Evolutionary conservation across 2,797 vertebrate species (phyloP).

Genomic region (Pantherophis vulpinus): DNA sequence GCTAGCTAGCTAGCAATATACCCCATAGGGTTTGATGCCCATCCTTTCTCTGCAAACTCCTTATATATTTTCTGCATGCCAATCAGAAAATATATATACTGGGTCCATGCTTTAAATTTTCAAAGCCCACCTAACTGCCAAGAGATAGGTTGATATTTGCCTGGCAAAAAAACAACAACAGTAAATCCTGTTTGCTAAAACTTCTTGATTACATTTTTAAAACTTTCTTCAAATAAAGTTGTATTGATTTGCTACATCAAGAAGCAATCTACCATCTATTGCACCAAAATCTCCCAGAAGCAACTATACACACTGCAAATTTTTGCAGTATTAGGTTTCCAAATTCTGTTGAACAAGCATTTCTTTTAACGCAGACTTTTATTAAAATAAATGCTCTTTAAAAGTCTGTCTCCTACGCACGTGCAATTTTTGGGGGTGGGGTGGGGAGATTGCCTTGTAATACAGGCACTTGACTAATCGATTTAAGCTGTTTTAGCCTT

Average conservation of each 20-base stretch:
- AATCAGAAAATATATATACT: conserved; percentile 16
- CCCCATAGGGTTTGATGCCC: conserved; percentile 7
- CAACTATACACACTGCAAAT: not conserved
- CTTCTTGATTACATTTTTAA: conserved; percentile 18
- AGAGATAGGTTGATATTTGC: not conserved
- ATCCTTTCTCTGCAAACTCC: conserved; percentile 8
- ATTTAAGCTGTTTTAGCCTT: not conserved
- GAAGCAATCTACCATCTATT: conserved; percentile 8
- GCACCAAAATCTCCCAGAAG: not conserved
- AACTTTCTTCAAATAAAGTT: not conserved
- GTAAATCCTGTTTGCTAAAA: not conserved
- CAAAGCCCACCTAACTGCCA: not conserved
- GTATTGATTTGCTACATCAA: conserved; percentile 28
- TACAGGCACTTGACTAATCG: not conserved
- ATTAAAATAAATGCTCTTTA: not conserved
- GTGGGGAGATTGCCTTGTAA: not conserved
- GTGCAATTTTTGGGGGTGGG: not conserved
- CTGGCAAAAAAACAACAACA: too few species aligned
- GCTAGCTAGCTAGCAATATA: conserved; percentile 1
- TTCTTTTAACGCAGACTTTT: conserved; percentile 3
- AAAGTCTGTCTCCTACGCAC: not conserved
- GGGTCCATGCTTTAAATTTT: not conserved
- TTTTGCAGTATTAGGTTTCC: conserved; percentile 40
- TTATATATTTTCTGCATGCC: not conserved
- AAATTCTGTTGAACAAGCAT: conserved; percentile 5